A percentile compares a stretch with the other conserved stretches of the same genome.
These are phyloP conservation scores for Tyrophagus putrescentiae DNA, from an alignment of 1,140 invertebrate species.

Conservation along the genomic window DNA sequence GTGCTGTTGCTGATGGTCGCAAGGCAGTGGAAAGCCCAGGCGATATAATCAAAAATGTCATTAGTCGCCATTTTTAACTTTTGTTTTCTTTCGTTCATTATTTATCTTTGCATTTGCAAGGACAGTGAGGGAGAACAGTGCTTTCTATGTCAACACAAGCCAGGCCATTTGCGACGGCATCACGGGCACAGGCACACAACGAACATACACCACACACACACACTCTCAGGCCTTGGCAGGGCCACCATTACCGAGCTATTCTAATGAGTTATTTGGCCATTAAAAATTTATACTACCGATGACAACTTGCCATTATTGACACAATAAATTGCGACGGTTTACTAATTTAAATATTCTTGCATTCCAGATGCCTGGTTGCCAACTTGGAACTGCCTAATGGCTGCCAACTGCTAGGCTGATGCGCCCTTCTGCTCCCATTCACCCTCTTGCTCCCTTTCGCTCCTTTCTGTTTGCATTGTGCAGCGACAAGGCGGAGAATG, in stretches of 20 bases:
- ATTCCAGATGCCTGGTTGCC: no score
- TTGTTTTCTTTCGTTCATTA: conserved; percentile 9
- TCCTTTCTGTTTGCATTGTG: not conserved
- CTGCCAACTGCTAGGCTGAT: no score
- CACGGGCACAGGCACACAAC: not conserved
- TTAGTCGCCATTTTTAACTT: not conserved
- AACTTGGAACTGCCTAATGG: no score
- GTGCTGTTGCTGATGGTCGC: no score
- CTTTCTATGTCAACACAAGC: not conserved
- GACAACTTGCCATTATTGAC: conserved; percentile 13
- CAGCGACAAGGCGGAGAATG: not conserved
- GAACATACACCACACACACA: not conserved
- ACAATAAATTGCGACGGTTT: conserved; percentile 13
- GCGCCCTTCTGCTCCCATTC: not conserved
- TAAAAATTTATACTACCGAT: conserved; percentile 6
- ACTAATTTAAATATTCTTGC: conserved; percentile 11
- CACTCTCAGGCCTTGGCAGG: not conserved
- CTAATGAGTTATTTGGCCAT: conserved; percentile 12
- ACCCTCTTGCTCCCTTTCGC: not conserved
- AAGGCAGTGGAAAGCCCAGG: no score
- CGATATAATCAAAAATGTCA: conserved; percentile 1
- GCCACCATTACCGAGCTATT: not conserved
- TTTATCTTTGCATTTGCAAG: not conserved
- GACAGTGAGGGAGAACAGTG: not conserved
- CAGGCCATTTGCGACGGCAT: not conserved